Base-by-base conservation (phyloP, 1,140 invertebrate species). In the Wasmannia auropunctata region DNA sequence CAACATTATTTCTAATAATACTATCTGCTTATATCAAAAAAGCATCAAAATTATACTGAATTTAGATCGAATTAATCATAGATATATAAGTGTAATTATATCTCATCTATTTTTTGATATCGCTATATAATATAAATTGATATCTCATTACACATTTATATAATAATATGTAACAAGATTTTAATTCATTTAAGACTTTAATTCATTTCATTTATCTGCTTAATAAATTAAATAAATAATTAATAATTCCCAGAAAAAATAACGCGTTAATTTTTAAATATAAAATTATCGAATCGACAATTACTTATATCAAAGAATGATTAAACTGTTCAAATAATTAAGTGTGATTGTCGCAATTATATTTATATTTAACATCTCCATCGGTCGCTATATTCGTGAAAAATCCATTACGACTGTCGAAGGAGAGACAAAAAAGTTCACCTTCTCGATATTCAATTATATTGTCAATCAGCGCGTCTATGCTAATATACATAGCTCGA, bases 401-500 rank as follows among this genome's bases (percentile, higher is more conserved):
- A 4, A 37, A 75, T 22, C 19, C 28, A 63, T 25, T 77, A n/a
- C 16, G n/a, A 37, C n/a, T 46, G 8, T 43, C 3, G 25, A 56
- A 8, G 14, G 14, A 37, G 8, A 51, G 49, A 46, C 3, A 22
- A 34, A 34, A 79, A 49, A 31, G 22, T 79, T 65, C 58, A 65
- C 5, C 19, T 60, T 43, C 11, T 76, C 19, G 14, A 77, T 46
- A 46, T 77, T 62, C 37, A 62, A 77, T 62, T 46, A 60, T 62
- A 43, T 72, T 31, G 19, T 43, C 25, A 56, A 60, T 60, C 74
- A 49, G 46, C 22, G 31, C 1, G 14, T 54, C 22, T 62, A 31
- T 56, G 22, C 7, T 28, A 37, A 65, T 37, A 63, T 22, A 5
- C 8, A 22, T 25, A 67, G 43, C 14, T 67, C 43, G 28, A 54